Evolutionary conservation across 2,113 vertebrate species (phyloP).

Genomic region (Origma solitaria): DNA sequence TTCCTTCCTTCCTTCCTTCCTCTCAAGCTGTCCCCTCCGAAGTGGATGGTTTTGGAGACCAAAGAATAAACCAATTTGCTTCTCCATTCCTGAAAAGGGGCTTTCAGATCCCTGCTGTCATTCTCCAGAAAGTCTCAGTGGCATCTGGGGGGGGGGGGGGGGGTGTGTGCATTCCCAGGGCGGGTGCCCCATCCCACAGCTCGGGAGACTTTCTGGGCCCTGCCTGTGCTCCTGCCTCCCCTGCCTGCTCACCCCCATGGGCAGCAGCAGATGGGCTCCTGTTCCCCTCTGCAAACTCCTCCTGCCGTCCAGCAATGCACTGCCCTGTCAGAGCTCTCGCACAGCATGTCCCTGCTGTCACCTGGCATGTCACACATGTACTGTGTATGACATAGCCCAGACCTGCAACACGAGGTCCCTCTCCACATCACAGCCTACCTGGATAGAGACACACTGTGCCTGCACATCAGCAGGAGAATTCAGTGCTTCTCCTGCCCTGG

Average conservation of each 20-base stretch:
- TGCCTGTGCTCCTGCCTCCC: not conserved
- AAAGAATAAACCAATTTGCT: not conserved
- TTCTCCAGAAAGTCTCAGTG: not conserved
- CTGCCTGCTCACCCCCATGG: fast-evolving
- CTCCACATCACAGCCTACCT: not conserved
- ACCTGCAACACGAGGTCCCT: not conserved
- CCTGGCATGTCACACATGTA: fast-evolving
- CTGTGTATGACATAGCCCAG: not conserved
- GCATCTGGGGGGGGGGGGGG: fast-evolving
- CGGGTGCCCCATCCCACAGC: not conserved
- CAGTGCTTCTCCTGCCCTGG: not conserved
- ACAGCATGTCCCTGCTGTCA: not conserved
- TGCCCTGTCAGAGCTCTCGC: not conserved
- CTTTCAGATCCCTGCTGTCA: not conserved
- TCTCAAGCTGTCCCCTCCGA: not conserved
- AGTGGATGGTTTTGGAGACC: not conserved
- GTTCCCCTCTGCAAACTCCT: not conserved
- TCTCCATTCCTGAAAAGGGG: not conserved
- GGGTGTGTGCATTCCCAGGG: not conserved
- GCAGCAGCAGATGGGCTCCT: not conserved
- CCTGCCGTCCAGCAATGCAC: not conserved
- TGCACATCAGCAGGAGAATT: not conserved
- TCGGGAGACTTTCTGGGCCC: not conserved
- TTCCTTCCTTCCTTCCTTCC: slow-evolving; percentile 7
- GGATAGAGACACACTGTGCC: not conserved